A percentile compares a stretch with the other conserved stretches of the same genome.
These are phyloP conservation scores for Chironomus tepperi DNA, from an alignment of 1,140 invertebrate genomes.

Conservation along the genomic window DNA sequence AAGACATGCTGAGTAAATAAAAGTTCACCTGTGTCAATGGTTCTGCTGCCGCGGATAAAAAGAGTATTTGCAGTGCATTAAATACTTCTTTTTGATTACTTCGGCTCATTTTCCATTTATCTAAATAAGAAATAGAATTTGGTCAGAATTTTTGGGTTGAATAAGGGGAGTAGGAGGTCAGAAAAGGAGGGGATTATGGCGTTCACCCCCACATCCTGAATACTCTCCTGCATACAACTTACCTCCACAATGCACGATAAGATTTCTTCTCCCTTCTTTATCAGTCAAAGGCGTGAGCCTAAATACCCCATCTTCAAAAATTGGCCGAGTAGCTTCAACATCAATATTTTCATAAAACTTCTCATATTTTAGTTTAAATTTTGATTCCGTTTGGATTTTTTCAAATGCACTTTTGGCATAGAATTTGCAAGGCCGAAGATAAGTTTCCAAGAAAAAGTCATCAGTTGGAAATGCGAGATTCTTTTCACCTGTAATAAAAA, in stretches of 20 bases:
- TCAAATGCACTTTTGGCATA: constrained; percentile 52
- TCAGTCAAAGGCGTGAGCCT: constrained; percentile 48
- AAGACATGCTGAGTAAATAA: no score
- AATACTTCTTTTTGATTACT: constrained; percentile 49
- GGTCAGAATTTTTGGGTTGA: no score
- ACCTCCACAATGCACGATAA: constrained; percentile 49
- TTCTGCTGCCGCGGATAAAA: constrained; percentile 52
- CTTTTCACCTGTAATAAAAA: neutral
- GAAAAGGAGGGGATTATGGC: no score
- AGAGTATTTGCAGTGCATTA: constrained; percentile 45
- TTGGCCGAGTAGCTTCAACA: constrained; percentile 42
- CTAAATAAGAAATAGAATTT: no score
- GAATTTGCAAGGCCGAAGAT: constrained; percentile 57
- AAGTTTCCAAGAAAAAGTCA: constrained; percentile 55
- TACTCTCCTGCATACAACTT: no score
- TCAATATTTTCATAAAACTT: constrained; percentile 44
- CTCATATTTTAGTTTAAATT: constrained; percentile 47
- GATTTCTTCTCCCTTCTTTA: constrained; percentile 45
- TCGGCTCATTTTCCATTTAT: constrained; percentile 56
- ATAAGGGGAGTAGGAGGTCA: no score
- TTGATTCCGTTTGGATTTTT: constrained; percentile 51
- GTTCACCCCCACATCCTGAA: no score
- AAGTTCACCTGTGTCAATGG: constrained; percentile 49
- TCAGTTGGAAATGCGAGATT: constrained; percentile 39
- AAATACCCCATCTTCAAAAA: constrained; percentile 45